Percentiles rank a stretch among this genome's conserved stretches.
Evolutionary conservation across 2,888 invertebrate species (phyloP).

Genomic region (Anorthoa munda): DNA sequence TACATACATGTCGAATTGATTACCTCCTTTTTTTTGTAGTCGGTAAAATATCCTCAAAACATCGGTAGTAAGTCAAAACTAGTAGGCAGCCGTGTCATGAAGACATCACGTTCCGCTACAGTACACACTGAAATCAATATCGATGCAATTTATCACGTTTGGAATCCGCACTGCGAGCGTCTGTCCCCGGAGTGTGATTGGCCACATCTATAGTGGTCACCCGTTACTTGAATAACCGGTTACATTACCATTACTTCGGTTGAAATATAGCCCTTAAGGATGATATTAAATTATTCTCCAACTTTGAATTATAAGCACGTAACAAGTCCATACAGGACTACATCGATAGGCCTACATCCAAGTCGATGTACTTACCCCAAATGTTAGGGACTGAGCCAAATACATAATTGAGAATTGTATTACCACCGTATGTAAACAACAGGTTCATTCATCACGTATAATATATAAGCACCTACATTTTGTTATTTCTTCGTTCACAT

Average conservation of each 20-base stretch:
- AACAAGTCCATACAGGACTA: slow-evolving; percentile 17
- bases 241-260: slow-evolving; percentile 36
- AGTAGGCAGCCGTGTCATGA: slow-evolving; percentile 32
- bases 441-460: slow-evolving; percentile 57
- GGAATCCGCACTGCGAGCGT: slow-evolving; percentile 50
- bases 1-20: too few relatives aligned
- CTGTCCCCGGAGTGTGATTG: slow-evolving; percentile 59
- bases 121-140: slow-evolving; percentile 57
- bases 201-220: slow-evolving; percentile 53
- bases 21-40: too few relatives aligned
- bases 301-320: slow-evolving; percentile 29
- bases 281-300: slow-evolving; percentile 31
- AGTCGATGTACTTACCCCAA: slow-evolving; percentile 18
- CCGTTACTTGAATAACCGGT: slow-evolving; percentile 53
- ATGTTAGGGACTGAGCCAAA: slow-evolving; percentile 37
- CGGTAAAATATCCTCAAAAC: background rate
- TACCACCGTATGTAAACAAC: slow-evolving; percentile 49
- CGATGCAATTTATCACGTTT: slow-evolving; percentile 57
- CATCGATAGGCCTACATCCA: too few relatives aligned
- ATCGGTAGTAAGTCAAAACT: slow-evolving; percentile 8
- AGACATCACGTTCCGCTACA: slow-evolving; percentile 36
- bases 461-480: slow-evolving; percentile 35
- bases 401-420: slow-evolving; percentile 39
- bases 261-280: slow-evolving; percentile 33
- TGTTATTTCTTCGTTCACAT: slow-evolving; percentile 41